These are phyloP conservation scores for Felis chaus DNA, from an alignment of 2,113 vertebrate genomes.

Conservation along the genomic window DNA sequence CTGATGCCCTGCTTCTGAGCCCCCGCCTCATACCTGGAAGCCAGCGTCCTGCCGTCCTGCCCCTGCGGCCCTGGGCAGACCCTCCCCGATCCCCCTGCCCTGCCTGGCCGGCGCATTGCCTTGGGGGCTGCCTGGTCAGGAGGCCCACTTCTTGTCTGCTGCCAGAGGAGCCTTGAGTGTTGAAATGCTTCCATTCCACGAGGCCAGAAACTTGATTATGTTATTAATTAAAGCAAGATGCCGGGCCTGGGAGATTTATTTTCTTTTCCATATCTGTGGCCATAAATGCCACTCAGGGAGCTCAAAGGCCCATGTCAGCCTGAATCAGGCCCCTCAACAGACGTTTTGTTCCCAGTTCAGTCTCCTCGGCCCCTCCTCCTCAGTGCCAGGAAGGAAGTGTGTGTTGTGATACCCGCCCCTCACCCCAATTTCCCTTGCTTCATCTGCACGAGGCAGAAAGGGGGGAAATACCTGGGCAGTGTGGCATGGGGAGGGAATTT, in stretches of 20 bases:
- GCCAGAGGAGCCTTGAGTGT: conserved; percentile 62
- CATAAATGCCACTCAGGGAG: conserved; percentile 79
- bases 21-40: not conserved
- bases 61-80: not conserved
- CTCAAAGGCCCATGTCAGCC: conserved; percentile 79
- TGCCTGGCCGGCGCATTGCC: not conserved
- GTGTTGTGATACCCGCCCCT: conserved; percentile 26
- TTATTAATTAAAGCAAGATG: conserved; percentile 84
- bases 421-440: conserved; percentile 45
- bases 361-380: conserved; percentile 38
- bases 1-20: not conserved
- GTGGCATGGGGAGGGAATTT: conserved; percentile 58
- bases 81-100: not conserved
- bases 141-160: conserved; percentile 31
- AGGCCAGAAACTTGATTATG: conserved; percentile 71
- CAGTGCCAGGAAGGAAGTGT: conserved; percentile 76
- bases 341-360: conserved; percentile 77
- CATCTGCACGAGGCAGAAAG: conserved; percentile 44
- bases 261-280: conserved; percentile 82
- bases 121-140: conserved; percentile 1
- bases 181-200: conserved; percentile 65
- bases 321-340: conserved; percentile 80
- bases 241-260: conserved; percentile 83
- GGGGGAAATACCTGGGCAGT: conserved; percentile 52
- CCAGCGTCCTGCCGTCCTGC: not conserved